Conservation (phyloP, 2,113 vertebrate species). For the Dolichotis patagonum region DNA sequence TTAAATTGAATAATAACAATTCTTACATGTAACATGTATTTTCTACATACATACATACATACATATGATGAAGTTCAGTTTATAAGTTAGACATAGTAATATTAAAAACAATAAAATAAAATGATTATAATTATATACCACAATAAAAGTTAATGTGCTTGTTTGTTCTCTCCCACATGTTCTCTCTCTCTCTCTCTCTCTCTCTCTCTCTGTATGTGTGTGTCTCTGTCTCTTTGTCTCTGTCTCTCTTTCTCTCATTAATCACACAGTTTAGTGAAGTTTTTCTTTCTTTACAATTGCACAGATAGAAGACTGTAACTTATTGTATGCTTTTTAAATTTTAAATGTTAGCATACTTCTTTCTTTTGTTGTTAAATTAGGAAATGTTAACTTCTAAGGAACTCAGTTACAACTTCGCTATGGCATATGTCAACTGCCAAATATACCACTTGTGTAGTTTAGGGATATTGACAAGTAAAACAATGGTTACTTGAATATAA, state of each 20-base stretch:
- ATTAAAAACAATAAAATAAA: neutral
- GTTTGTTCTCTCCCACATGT: neutral
- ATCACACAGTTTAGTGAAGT: neutral
- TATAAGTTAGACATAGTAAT: neutral
- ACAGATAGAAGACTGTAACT: neutral
- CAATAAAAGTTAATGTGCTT: neutral
- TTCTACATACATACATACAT: neutral
- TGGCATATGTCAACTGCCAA: neutral
- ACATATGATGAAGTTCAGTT: neutral
- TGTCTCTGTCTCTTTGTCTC: too few relatives aligned
- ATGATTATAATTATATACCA: neutral
- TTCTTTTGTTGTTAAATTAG: neutral
- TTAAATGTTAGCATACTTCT: neutral
- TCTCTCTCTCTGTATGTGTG: neutral
- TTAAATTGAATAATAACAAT: neutral
- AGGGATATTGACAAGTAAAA: neutral
- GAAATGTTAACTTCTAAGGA: neutral
- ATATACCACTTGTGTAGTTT: neutral
- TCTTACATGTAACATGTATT: neutral
- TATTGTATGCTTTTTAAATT: neutral
- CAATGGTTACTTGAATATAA: neutral
- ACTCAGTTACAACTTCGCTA: neutral
- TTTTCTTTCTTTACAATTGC: neutral
- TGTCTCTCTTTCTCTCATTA: neutral
- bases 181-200: neutral